Percentiles rank a stretch among this genome's conserved stretches.
These are phyloP conservation scores for Triplophysa dalaica DNA, from an alignment of 2,113 vertebrate genomes.

Conservation along the genomic window DNA sequence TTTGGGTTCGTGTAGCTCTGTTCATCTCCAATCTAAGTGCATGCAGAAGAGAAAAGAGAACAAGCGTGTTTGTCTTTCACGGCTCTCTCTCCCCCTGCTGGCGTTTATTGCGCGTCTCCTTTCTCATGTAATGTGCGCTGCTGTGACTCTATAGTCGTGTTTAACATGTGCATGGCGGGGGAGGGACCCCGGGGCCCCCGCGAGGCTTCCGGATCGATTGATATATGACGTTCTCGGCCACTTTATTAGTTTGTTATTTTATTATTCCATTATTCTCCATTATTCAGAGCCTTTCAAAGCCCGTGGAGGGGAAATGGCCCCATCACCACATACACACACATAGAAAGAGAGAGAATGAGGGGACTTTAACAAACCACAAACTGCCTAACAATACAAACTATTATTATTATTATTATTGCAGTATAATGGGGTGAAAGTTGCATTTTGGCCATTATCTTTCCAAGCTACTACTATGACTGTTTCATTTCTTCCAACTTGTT, in stretches of 20 bases:
- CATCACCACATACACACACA: constrained; percentile 8
- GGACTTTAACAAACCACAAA: background rate
- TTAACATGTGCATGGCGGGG: constrained; percentile 58
- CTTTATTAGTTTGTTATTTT: constrained; percentile 55
- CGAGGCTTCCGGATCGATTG: constrained; percentile 48
- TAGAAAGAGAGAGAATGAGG: background rate
- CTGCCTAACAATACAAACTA: background rate
- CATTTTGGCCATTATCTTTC: constrained; percentile 18
- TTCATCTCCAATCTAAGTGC: background rate
- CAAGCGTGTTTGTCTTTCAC: background rate
- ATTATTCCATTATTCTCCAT: constrained; percentile 41
- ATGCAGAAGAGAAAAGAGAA: constrained; percentile 2
- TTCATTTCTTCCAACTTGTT: no score
- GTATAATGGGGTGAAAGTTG: no score
- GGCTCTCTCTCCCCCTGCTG: background rate
- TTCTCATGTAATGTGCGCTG: constrained; percentile 48
- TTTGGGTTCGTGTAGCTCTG: background rate
- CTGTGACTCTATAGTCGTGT: constrained; percentile 42
- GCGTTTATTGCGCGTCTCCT: constrained; percentile 47
- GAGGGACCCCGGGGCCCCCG: constrained; percentile 30
- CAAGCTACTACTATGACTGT: no score
- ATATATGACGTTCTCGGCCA: constrained; percentile 25
- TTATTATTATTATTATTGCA: constrained; percentile 11
- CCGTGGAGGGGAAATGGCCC: constrained; percentile 40
- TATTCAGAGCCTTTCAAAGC: constrained; percentile 27